Conservation (phyloP, 35 echinoderm and acorn worm genomes). For the Lytechinus variegatus region DNA sequence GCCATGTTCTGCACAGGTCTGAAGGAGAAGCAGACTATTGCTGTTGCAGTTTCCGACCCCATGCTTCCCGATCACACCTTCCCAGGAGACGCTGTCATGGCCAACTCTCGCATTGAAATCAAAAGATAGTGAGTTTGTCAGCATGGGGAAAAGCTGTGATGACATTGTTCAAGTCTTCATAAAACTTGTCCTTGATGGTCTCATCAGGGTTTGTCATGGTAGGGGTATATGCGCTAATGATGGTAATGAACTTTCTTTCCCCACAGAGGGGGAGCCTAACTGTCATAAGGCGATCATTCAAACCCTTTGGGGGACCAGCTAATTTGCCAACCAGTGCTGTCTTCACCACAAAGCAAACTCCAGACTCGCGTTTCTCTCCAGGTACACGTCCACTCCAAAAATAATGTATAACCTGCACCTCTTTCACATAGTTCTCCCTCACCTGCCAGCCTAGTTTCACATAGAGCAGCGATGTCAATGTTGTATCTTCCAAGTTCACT, state of each 20-base stretch:
- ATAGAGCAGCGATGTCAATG: no score
- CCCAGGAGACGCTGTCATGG: no score
- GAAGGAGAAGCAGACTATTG: slow-evolving; percentile 47
- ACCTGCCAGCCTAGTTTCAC: no score
- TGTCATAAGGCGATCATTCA: slow-evolving; percentile 53
- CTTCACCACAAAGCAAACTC: slow-evolving; percentile 22
- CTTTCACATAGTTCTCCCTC: no score
- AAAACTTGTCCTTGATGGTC: no score
- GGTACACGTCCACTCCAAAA: slow-evolving; percentile 42
- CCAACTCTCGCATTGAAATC: no score
- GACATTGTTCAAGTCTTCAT: slow-evolving; percentile 37
- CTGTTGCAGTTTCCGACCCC: no score
- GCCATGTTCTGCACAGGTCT: slow-evolving; percentile 39
- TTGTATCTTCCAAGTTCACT: no score
- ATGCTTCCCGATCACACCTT: no score
- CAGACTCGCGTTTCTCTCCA: background rate
- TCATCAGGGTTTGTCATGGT: slow-evolving; percentile 59
- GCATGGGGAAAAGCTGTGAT: no score
- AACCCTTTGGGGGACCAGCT: background rate
- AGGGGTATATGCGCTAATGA: slow-evolving; percentile 52
- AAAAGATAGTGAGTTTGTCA: no score
- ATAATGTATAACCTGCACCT: no score
- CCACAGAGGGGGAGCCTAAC: background rate
- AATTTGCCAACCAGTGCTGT: slow-evolving; percentile 19
- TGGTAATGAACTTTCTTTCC: slow-evolving; percentile 13